Evolutionary conservation across 1,140 invertebrate genomes (phyloP).

Genomic region (Thrips palmi): DNA sequence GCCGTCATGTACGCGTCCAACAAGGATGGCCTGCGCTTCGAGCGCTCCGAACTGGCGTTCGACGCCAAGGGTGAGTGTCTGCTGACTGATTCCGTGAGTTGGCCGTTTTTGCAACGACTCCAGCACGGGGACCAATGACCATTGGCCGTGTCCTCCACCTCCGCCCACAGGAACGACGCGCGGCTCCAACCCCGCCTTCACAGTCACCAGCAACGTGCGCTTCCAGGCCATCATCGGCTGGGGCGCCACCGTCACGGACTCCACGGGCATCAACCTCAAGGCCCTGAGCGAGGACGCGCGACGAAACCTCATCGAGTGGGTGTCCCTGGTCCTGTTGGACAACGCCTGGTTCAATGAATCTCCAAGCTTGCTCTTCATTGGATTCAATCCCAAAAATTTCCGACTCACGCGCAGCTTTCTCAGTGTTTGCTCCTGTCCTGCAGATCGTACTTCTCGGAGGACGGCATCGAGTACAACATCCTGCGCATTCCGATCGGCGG

Average conservation of each 20-base stretch:
- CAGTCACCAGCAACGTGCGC: constrained; percentile 18
- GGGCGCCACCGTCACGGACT: constrained; percentile 75
- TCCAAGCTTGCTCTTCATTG: too few relatives aligned
- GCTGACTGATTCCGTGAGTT: background rate
- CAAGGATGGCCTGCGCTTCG: constrained; percentile 30
- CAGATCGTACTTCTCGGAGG: constrained; percentile 23
- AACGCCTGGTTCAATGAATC: too few relatives aligned
- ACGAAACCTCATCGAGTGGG: constrained; percentile 38
- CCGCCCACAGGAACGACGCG: too few relatives aligned
- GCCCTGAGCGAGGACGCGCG: constrained; percentile 33
- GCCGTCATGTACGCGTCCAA: constrained; percentile 37
- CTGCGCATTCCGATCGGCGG: constrained; percentile 65
- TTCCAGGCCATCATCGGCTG: constrained; percentile 55
- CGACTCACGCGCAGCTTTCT: too few relatives aligned
- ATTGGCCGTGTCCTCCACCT: too few relatives aligned
- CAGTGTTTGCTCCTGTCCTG: too few relatives aligned
- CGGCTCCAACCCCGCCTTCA: too few relatives aligned
- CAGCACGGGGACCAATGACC: too few relatives aligned
- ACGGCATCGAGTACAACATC: constrained; percentile 49
- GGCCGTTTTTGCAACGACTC: too few relatives aligned
- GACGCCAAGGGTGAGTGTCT: background rate
- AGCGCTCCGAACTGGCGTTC: too few relatives aligned
- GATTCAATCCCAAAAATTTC: too few relatives aligned
- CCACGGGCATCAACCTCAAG: constrained; percentile 56
- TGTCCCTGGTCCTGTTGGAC: too few relatives aligned